Evolutionary conservation across 2,888 invertebrate species (phyloP).

Genomic region (Rotaria socialis): DNA sequence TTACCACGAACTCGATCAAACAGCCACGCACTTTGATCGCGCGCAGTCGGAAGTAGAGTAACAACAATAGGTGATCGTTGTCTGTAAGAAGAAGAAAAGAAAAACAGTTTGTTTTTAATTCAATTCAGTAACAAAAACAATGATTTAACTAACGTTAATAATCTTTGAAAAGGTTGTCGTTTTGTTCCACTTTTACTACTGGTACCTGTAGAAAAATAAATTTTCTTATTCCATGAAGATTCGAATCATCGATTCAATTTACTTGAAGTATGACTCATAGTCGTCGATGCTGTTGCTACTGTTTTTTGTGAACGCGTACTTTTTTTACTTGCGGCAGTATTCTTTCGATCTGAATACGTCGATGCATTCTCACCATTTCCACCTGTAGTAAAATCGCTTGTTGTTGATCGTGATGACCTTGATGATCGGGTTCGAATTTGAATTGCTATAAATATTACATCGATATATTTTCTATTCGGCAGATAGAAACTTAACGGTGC

Average conservation of each 20-base stretch:
- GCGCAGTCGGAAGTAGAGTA: slow-evolving; percentile 38
- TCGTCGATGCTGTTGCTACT: not conserved
- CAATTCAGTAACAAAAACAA: not conserved
- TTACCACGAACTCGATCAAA: not conserved
- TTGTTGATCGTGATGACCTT: not conserved
- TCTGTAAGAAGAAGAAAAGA: not conserved
- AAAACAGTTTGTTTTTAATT: not conserved
- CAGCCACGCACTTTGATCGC: slow-evolving; percentile 40
- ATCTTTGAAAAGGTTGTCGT: not conserved
- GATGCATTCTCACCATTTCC: not conserved
- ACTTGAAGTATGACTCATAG: not conserved
- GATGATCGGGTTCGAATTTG: not conserved
- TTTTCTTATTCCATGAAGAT: not conserved
- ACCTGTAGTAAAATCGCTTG: not conserved
- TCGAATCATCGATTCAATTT: not conserved
- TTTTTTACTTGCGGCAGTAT: not conserved
- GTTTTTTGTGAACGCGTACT: not conserved
- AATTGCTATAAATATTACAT: not conserved
- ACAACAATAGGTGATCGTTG: slow-evolving; percentile 44
- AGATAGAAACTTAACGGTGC: too few species aligned
- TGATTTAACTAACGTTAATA: not conserved
- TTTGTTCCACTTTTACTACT: not conserved
- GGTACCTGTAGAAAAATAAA: not conserved
- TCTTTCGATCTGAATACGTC: not conserved
- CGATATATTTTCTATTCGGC: too few species aligned